Conservation (phyloP, 2,797 vertebrate genomes). For the Ficedula albicollis region DNA sequence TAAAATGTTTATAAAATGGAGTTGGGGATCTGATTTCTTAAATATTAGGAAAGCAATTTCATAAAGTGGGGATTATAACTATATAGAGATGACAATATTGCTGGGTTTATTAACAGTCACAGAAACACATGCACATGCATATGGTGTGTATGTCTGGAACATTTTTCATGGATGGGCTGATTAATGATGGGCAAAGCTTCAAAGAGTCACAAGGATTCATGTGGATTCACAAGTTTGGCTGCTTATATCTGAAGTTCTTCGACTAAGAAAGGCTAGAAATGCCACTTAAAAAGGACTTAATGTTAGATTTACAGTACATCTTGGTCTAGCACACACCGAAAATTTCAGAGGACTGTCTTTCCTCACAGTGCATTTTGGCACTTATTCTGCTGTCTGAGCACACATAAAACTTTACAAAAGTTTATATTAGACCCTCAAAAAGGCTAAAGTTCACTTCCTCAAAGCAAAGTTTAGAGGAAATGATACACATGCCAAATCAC, state of each 20-base stretch:
- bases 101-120: constrained; percentile 11
- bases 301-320: background rate
- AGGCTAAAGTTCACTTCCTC: background rate
- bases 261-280: background rate
- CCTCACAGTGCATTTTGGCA: background rate
- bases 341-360: background rate
- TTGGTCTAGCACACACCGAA: background rate
- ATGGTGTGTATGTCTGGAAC: background rate
- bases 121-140: background rate
- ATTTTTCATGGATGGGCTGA: background rate
- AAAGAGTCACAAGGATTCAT: background rate
- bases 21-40: constrained; percentile 20
- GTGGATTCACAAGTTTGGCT: background rate
- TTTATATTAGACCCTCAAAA: background rate
- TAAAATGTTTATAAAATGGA: constrained; percentile 7
- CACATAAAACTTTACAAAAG: background rate
- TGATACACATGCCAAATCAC: background rate
- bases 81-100: background rate
- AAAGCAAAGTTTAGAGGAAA: background rate
- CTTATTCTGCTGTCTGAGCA: background rate
- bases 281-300: background rate
- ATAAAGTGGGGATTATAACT: background rate
- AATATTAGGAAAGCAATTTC: constrained; percentile 1
- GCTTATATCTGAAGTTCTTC: background rate
- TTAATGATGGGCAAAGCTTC: constrained; percentile 30